These are phyloP conservation scores for Solea solea DNA, from an alignment of 2,113 vertebrate species.

Conservation along the genomic window DNA sequence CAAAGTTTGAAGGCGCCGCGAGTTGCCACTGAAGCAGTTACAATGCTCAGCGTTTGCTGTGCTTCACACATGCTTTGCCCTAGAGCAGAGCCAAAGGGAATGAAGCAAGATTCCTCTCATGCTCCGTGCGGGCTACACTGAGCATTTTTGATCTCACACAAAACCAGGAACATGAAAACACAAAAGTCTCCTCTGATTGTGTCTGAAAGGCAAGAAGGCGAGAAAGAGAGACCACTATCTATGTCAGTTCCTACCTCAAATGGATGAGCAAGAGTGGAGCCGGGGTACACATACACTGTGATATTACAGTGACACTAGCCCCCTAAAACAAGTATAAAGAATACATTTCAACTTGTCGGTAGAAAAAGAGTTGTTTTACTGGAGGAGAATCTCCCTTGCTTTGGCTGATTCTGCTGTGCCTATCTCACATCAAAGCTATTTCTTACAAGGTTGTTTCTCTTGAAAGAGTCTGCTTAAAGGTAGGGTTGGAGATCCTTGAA, in stretches of 20 bases:
- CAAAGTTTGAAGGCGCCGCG: slow-evolving; percentile 15
- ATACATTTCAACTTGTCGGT: not conserved
- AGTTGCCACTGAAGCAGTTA: not conserved
- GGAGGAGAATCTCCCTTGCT: not conserved
- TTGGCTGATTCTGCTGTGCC: slow-evolving; percentile 1
- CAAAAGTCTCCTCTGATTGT: slow-evolving; percentile 16
- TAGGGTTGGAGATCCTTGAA: not conserved
- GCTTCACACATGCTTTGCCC: slow-evolving; percentile 14
- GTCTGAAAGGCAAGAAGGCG: slow-evolving; percentile 12
- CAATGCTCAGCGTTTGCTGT: slow-evolving; percentile 10
- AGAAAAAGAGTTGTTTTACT: slow-evolving; percentile 4
- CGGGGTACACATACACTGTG: not conserved
- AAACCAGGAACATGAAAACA: slow-evolving; percentile 11
- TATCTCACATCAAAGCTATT: slow-evolving; percentile 14
- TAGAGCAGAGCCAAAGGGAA: slow-evolving; percentile 26
- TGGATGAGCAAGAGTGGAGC: not conserved
- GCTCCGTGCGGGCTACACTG: slow-evolving; percentile 4
- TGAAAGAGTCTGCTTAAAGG: slow-evolving; percentile 11
- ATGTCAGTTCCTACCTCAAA: not conserved
- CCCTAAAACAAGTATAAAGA: not conserved
- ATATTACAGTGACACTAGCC: not conserved
- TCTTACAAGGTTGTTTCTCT: slow-evolving; percentile 12
- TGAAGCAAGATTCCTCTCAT: slow-evolving; percentile 3
- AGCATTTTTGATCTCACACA: slow-evolving; percentile 28
- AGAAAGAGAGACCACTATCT: not conserved